phyloP scores from a whole-genome alignment of 2,113 vertebrate genomes.

The Lophotis ruficrista region DNA sequence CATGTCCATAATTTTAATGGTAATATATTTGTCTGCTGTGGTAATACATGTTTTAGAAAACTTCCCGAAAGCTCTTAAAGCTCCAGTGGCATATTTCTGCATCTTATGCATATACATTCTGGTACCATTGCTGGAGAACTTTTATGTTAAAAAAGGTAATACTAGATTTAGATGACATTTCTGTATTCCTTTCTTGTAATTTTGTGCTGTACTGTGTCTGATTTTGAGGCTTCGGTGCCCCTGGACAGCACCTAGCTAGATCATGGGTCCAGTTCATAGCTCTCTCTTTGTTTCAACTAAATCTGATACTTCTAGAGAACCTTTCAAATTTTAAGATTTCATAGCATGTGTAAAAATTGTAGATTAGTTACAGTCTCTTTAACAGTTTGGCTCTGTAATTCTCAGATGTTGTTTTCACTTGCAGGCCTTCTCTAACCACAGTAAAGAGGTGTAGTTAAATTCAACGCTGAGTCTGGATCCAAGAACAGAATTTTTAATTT shows the following conservation, averaged over 20 bases:
- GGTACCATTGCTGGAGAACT: neutral
- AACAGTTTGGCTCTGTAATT: neutral
- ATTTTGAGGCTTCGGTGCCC: neutral
- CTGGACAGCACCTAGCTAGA: neutral
- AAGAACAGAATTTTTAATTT: slow-evolving; percentile 9
- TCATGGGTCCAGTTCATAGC: neutral
- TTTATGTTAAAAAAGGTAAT: neutral
- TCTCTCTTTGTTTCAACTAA: neutral
- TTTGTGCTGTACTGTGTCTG: neutral
- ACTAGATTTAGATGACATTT: neutral
- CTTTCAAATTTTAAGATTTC: neutral
- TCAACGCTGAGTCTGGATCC: neutral
- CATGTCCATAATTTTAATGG: neutral
- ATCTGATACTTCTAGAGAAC: neutral
- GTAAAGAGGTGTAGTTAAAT: slow-evolving; percentile 7
- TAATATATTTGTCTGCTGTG: neutral
- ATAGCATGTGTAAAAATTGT: neutral
- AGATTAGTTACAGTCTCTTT: neutral
- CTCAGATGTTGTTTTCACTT: neutral
- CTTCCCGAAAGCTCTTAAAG: neutral
- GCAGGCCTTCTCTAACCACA: neutral
- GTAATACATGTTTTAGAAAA: neutral
- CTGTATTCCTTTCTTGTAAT: neutral
- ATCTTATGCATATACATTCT: neutral
- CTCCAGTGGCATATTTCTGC: neutral